A percentile compares a stretch with the other conserved stretches of the same genome.
phyloP scores from a whole-genome alignment of 2,113 vertebrate genomes.

The Pitta sordida region DNA sequence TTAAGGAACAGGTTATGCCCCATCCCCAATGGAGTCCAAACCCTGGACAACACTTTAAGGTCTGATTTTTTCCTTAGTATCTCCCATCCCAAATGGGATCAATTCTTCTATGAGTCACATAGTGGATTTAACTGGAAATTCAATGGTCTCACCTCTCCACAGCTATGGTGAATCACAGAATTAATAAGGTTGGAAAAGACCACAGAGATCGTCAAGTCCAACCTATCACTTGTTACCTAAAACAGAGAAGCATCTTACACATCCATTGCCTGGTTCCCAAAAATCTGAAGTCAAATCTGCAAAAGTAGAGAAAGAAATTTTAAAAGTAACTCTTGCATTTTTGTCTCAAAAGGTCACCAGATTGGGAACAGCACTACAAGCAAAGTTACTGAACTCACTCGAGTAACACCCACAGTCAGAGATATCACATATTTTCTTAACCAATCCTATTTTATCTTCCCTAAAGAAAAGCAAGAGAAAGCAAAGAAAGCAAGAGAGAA shows the following conservation, averaged over 20 bases:
- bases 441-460: neutral
- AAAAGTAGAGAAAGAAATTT: neutral
- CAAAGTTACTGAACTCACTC: neutral
- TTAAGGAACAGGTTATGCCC: neutral
- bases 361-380: neutral
- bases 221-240: no score
- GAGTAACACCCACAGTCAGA: rapidly evolving
- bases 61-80: no score
- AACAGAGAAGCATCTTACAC: neutral
- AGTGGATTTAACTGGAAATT: neutral
- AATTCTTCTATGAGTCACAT: neutral
- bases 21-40: neutral
- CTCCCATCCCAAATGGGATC: neutral
- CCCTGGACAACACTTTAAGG: neutral
- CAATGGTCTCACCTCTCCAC: rapidly evolving
- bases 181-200: no score
- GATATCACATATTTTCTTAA: neutral
- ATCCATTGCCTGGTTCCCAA: rapidly evolving
- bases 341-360: neutral
- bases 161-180: no score
- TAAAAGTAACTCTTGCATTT: neutral
- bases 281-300: neutral
- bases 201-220: no score
- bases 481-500: neutral
- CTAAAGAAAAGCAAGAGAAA: neutral